Evolutionary conservation across 1,140 invertebrate genomes (phyloP).

Genomic region (Dendroctonus ponderosae): DNA sequence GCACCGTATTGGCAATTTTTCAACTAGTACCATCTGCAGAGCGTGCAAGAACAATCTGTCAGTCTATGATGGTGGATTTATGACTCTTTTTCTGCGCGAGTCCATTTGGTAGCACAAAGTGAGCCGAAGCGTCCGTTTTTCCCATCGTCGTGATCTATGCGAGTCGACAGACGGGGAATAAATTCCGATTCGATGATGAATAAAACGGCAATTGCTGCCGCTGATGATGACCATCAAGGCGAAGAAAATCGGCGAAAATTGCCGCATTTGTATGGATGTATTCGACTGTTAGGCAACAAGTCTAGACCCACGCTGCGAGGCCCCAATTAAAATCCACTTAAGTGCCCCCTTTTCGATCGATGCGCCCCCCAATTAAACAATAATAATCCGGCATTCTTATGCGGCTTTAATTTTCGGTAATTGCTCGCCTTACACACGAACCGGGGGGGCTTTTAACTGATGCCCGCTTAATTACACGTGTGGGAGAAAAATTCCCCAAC

Average conservation of each 20-base stretch:
- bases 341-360: constrained; percentile 15
- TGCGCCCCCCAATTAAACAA: constrained; percentile 24
- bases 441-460: neutral
- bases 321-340: constrained; percentile 24
- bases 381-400: constrained; percentile 18
- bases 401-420: constrained; percentile 21
- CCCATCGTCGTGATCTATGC: too few species aligned
- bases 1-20: neutral
- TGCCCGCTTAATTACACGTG: constrained; percentile 16
- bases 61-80: too few species aligned
- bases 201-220: too few species aligned
- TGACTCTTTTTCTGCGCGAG: too few species aligned
- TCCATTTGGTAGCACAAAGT: too few species aligned
- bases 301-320: constrained; percentile 22
- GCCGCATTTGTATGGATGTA: constrained; percentile 13
- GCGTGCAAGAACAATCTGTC: too few species aligned
- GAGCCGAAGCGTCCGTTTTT: too few species aligned
- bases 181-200: too few species aligned
- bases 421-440: neutral
- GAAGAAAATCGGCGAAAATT: neutral
- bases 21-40: too few species aligned
- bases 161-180: too few species aligned
- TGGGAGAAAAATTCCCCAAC: constrained; percentile 20
- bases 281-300: constrained; percentile 8
- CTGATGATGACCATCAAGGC: too few species aligned